Base-by-base conservation (phyloP, 2,888 invertebrate species). In the Macrophya alboannulata region DNA sequence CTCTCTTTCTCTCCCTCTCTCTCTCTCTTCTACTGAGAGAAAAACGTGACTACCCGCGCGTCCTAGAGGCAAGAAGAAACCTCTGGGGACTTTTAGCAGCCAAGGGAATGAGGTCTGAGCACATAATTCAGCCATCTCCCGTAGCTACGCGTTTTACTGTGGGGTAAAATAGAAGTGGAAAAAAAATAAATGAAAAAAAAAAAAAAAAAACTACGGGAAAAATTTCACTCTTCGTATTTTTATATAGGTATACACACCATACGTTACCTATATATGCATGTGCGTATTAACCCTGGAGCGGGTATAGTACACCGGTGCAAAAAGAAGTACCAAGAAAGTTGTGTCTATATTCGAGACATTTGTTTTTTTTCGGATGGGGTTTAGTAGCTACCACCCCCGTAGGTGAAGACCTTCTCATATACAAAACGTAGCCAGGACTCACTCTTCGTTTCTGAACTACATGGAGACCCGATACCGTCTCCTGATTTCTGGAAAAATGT, bases 1-100 rank as follows among this genome's bases (percentile, higher is more conserved):
- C 62, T 62, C 43, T 12, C 37, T 15, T 40, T 59, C 45, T 81
- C 48, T 77, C 21, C 76, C 31, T 79, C 25, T 43, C 43, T 12
- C 21, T n/a, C 37, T 59, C 59, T 62, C 21, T 62, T 81, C 31
- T 43, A 21, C 59, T 21, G 83, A 83, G 71, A 86, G 82, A 86
- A 89, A 87, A 88, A 89, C 89, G 88, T 89, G 88, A 88, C 89
- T 88, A 84, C 84, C 72, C 72, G 43, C 72, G 37, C 55, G 82
- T 55, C 59, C 62, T 71, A 82, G 71, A 72, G 87, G 84, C 86
- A 85, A 76, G 85, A 68, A 83, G 86, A 85, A 83, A 65, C 87
- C 88, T 85, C 88, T 77, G n/a, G 87, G 86, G 88, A 87, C 88
- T 86, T 85, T 86, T 86, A 85, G 85, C 87, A 85, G 86, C 65